Evolutionary conservation across 2,797 vertebrate genomes (phyloP).

Genomic region (Anisognathus igniventris): DNA sequence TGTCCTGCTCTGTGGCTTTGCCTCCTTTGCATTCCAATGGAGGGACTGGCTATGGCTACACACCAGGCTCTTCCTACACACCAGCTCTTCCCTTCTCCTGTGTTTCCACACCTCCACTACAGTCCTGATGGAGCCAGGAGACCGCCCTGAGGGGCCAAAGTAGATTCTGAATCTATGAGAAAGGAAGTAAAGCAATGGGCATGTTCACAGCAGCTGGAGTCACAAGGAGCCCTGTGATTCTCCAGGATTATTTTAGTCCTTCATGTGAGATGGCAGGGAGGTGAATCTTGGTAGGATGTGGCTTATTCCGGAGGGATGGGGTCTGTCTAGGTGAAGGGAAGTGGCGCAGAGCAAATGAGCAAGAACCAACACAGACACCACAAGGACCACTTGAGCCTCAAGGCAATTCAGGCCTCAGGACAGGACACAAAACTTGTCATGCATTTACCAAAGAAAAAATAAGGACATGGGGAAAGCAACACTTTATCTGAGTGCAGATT

Average conservation of each 20-base stretch:
- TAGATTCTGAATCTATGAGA: background rate
- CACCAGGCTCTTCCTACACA: background rate
- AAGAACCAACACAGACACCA: background rate
- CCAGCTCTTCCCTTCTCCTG: background rate
- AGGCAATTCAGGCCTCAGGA: background rate
- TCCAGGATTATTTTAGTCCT: background rate
- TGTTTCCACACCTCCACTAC: background rate
- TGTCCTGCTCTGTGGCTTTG: fast-evolving
- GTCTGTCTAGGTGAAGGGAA: background rate
- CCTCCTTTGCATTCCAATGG: background rate
- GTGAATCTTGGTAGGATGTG: background rate
- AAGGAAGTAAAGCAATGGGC: background rate
- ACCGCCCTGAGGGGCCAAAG: background rate
- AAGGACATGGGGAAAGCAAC: background rate
- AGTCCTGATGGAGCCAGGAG: fast-evolving
- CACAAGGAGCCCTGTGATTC: background rate
- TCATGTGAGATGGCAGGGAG: background rate
- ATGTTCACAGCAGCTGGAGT: background rate
- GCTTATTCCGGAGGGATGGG: background rate
- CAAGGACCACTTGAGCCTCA: background rate
- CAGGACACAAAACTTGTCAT: background rate
- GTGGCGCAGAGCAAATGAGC: background rate
- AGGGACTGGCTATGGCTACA: background rate
- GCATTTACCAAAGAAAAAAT: background rate
- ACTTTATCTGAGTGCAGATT: background rate